Percentiles rank a stretch among this genome's conserved stretches.
These are phyloP conservation scores for Zaprionus bogoriensis DNA, from an alignment of 2,888 invertebrate genomes.

Conservation along the genomic window DNA sequence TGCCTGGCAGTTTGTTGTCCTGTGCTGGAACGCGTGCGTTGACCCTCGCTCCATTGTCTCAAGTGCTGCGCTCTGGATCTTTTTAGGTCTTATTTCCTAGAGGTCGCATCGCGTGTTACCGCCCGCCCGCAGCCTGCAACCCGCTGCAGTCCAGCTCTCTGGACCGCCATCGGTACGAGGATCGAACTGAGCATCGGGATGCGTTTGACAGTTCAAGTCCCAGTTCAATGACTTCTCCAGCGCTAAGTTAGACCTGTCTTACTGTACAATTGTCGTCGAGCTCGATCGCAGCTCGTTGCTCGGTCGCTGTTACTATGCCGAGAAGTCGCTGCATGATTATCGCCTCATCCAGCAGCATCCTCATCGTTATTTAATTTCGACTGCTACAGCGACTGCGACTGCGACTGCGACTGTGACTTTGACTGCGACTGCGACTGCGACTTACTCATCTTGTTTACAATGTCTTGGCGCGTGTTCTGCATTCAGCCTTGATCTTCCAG, in stretches of 20 bases:
- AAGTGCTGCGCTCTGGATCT: constrained; percentile 39
- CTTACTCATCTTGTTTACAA: background rate
- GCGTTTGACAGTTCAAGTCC: background rate
- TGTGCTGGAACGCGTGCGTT: constrained; percentile 42
- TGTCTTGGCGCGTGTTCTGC: constrained; percentile 29
- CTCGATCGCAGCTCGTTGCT: background rate
- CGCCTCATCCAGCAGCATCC: constrained; percentile 1
- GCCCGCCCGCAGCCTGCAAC: constrained; percentile 16
- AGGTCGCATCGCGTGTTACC: constrained; percentile 29
- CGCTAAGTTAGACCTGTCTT: constrained; percentile 8
- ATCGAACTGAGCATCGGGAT: too few relatives aligned
- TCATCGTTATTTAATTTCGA: constrained; percentile 3
- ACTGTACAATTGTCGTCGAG: constrained; percentile 1
- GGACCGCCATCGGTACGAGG: constrained; percentile 1
- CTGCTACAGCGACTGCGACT: too few relatives aligned
- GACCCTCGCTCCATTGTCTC: constrained; percentile 45
- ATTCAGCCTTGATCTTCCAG: constrained; percentile 40
- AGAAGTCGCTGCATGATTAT: background rate
- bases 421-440: too few relatives aligned
- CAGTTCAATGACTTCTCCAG: constrained; percentile 36
- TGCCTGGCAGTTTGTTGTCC: constrained; percentile 46
- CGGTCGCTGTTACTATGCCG: too few relatives aligned
- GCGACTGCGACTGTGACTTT: too few relatives aligned
- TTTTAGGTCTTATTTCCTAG: constrained; percentile 33
- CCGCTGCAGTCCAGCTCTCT: constrained; percentile 41